phyloP scores from a whole-genome alignment of 2,888 invertebrate genomes.

The Drosophila prostipennis region DNA sequence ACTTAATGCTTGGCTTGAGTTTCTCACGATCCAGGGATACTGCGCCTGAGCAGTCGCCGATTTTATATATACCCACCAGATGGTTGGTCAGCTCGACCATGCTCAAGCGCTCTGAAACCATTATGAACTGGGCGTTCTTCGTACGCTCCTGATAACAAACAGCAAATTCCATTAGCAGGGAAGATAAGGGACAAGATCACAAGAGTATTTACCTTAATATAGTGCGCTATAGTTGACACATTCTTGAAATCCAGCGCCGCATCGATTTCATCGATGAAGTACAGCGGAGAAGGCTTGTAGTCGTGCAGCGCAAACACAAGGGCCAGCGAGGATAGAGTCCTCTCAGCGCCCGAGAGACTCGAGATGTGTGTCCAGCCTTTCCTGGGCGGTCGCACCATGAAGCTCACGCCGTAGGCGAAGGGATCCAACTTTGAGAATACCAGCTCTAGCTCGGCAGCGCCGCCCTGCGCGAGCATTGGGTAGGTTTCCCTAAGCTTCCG shows the following conservation, averaged over 20 bases:
- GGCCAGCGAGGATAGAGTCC: slow-evolving; percentile 97
- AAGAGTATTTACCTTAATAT: slow-evolving; percentile 90
- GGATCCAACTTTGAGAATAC: slow-evolving; percentile 98
- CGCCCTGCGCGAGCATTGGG: slow-evolving; percentile 98
- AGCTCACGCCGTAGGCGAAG: slow-evolving; percentile 97
- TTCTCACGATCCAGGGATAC: too few species aligned
- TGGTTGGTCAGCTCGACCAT: slow-evolving; percentile 98
- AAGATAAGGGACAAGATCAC: too few species aligned
- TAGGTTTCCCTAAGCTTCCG: slow-evolving; percentile 98
- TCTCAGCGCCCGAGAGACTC: slow-evolving; percentile 99
- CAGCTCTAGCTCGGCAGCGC: slow-evolving; percentile 97
- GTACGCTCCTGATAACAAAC: slow-evolving; percentile 90
- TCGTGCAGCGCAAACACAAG: slow-evolving; percentile 99
- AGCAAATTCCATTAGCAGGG: neutral
- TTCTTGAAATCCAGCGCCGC: slow-evolving; percentile 99
- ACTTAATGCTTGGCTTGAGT: too few species aligned
- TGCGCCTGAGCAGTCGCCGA: too few species aligned
- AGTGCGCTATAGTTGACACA: slow-evolving; percentile 98
- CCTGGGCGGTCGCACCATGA: slow-evolving; percentile 97
- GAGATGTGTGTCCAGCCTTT: slow-evolving; percentile 99
- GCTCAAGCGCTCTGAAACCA: slow-evolving; percentile 97
- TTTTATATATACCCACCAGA: slow-evolving; percentile 88
- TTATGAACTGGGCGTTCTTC: slow-evolving; percentile 98
- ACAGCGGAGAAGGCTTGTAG: slow-evolving; percentile 98
- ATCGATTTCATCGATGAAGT: slow-evolving; percentile 99